Evolutionary conservation across 2,888 invertebrate species (phyloP).

Genomic region (Bruchidius siliquastri): DNA sequence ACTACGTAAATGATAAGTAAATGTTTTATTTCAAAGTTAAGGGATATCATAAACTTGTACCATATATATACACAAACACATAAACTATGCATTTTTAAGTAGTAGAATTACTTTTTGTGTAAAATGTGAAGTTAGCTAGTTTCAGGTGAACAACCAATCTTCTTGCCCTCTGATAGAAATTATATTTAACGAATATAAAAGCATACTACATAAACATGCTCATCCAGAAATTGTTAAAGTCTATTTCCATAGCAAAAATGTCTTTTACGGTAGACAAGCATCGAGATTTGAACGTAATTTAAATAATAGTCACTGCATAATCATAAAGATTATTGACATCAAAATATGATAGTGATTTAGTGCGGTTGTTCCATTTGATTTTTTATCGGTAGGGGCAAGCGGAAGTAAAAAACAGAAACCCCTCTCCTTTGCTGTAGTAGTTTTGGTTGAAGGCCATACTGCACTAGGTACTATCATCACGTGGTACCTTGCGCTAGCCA

Average conservation of each 20-base stretch:
- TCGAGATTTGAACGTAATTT: too few species aligned
- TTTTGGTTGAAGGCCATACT: slow-evolving; percentile 32
- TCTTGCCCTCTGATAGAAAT: background rate
- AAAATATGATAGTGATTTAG: too few species aligned
- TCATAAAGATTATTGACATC: too few species aligned
- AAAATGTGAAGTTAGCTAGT: background rate
- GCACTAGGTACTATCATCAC: slow-evolving; percentile 2
- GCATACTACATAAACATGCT: too few species aligned
- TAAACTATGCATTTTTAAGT: slow-evolving; percentile 43
- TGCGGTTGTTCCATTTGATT: background rate
- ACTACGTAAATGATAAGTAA: slow-evolving; percentile 17
- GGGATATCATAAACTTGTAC: slow-evolving; percentile 16
- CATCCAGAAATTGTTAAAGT: too few species aligned
- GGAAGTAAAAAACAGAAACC: background rate
- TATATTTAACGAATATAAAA: background rate
- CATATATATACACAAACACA: slow-evolving; percentile 9
- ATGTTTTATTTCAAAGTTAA: slow-evolving; percentile 26
- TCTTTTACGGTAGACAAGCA: too few species aligned
- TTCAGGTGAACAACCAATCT: background rate
- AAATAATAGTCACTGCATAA: too few species aligned
- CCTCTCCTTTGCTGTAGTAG: slow-evolving; percentile 27
- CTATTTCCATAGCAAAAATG: too few species aligned
- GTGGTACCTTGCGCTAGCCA: slow-evolving; percentile 17
- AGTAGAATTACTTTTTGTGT: slow-evolving; percentile 26
- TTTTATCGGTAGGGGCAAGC: background rate